Percentiles rank a stretch among this genome's conserved stretches.
phyloP scores from a whole-genome alignment of 2,888 invertebrate species.

The Julus scandinavius region DNA sequence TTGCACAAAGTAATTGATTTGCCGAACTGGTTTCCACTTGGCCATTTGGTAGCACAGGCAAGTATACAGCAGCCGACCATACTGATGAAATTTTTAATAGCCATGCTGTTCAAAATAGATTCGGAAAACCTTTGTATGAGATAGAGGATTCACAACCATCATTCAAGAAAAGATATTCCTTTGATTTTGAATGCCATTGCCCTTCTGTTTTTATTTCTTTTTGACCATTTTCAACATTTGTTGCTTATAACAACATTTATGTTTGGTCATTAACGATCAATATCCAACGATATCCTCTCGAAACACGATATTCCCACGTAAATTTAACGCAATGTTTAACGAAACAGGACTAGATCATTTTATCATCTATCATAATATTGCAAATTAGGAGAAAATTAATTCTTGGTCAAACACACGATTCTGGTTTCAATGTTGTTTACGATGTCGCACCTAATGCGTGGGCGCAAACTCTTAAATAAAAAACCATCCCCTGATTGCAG shows the following conservation, averaged over 20 bases:
- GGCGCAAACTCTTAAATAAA: constrained; percentile 29
- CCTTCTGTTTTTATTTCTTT: neutral
- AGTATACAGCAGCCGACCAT: neutral
- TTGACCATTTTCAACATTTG: neutral
- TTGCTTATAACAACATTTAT: neutral
- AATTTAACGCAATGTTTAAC: neutral
- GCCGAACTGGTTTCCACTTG: constrained; percentile 19
- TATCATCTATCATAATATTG: neutral
- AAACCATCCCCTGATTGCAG: neutral
- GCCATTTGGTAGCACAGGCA: neutral
- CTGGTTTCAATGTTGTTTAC: neutral
- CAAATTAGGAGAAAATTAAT: neutral
- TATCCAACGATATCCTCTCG: neutral
- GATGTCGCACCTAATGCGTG: neutral
- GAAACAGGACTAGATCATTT: neutral
- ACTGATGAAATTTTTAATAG: constrained; percentile 36
- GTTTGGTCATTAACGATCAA: neutral
- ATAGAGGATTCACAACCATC: neutral
- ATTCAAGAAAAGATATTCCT: neutral
- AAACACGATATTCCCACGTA: neutral
- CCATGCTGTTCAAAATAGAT: constrained; percentile 9
- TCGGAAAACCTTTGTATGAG: neutral
- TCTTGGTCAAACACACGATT: neutral
- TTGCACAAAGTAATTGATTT: constrained; percentile 26
- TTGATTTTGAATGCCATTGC: neutral